Evolutionary conservation across 2,797 vertebrate genomes (phyloP), one percentile per base, ranked within the genome.

Genomic region (Sebastes oblongus): DNA sequence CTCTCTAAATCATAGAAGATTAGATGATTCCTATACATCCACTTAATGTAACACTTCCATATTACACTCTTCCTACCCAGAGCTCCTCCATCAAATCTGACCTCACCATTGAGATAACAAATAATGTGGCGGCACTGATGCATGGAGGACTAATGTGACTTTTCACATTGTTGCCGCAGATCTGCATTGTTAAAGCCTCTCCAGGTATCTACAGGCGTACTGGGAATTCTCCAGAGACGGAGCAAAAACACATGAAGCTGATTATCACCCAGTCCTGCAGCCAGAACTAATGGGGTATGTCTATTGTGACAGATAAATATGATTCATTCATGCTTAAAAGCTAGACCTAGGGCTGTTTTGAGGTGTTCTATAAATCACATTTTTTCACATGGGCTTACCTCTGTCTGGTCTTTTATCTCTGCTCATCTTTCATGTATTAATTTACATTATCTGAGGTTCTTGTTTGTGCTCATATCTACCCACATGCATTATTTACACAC

Each of bases 401-500:
- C 25, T 39, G 14, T 61, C 58, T 60, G 29, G 54, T 29, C 32
- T 34, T 83, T n/a, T 32, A 24, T 77, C 56, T 18, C 20, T 46
- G 14, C 66, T 75, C 61, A 27, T 85, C 46, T 42, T 72, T 81
- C 22, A 64, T 77, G 56, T 69, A 52, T 39, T 61, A 11, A 84
- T 89, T 84, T 59, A 55, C 58, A 78, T 86, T 61, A 77, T 67
- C 56, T 56, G 11, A 78, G 25, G 42, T 73, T 66, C 22, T 58
- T 72, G 39, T 76, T 83, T 74, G 24, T 59, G 25, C 66, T 74
- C 50, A 39, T 59, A 30, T 42, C 66, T 65, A 64, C 54, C 42
- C 20, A 22, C 69, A 69, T 84, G 50, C 64, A 87, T 88, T 84
- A 80, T 80, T 86, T 72, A 81, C 59, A 72, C 61, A 69, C 13